Conservation (phyloP, 2,888 invertebrate genomes). For the Eupithecia dodoneata region DNA sequence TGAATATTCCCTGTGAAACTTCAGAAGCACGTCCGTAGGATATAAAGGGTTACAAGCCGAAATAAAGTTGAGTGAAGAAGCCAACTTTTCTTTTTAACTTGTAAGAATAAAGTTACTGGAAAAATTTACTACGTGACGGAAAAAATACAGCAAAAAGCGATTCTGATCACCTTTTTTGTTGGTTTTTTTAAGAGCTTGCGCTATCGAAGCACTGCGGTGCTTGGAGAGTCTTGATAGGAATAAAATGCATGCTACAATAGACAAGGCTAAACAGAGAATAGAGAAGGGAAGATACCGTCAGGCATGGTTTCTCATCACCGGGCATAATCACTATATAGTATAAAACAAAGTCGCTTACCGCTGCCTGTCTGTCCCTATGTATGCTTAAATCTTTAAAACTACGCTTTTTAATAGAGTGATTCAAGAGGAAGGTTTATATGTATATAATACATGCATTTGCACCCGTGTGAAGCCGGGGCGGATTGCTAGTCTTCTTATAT, state of each 20-base stretch:
- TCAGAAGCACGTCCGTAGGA: not conserved
- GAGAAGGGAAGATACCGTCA: too few species aligned
- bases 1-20: not conserved
- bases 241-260: not conserved
- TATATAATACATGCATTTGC: too few species aligned
- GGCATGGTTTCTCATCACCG: too few species aligned
- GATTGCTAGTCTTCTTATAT: too few species aligned
- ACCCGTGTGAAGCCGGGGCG: too few species aligned
- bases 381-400: too few species aligned
- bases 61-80: not conserved
- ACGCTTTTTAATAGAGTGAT: too few species aligned
- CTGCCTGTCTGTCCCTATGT: too few species aligned
- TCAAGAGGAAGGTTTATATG: too few species aligned
- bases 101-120: constrained; percentile 1
- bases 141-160: not conserved
- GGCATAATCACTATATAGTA: too few species aligned
- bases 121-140: constrained; percentile 7
- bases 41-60: not conserved
- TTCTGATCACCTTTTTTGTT: not conserved
- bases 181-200: not conserved
- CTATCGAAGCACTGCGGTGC: not conserved
- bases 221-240: not conserved
- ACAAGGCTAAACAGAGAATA: not conserved
- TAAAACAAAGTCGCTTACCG: too few species aligned
- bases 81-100: constrained; percentile 8